phyloP scores from a whole-genome alignment of 2,113 vertebrate genomes.

The Eulemur macaco region DNA sequence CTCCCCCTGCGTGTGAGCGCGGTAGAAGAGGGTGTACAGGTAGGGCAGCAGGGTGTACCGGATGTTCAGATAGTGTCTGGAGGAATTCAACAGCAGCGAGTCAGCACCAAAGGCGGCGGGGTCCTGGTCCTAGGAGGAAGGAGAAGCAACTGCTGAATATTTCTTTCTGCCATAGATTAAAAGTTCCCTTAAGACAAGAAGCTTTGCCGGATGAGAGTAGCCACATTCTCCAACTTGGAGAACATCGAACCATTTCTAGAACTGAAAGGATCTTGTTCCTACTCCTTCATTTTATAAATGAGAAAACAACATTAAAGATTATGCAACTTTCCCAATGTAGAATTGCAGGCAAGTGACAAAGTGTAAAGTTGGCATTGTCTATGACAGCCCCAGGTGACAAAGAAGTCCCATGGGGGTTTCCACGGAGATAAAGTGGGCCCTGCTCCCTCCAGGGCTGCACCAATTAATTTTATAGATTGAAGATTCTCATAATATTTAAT shows the following conservation, averaged over 20 bases:
- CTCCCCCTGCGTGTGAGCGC: slow-evolving; percentile 89
- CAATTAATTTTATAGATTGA: neutral
- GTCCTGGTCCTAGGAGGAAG: slow-evolving; percentile 89
- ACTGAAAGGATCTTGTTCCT: neutral
- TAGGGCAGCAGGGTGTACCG: slow-evolving; percentile 95
- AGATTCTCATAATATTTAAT: neutral
- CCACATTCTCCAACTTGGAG: neutral
- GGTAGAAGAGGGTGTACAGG: slow-evolving; percentile 96
- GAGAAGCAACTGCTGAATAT: neutral
- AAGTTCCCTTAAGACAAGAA: neutral
- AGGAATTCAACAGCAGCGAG: slow-evolving; percentile 86
- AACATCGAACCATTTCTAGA: neutral
- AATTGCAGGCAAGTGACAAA: neutral
- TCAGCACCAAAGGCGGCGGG: slow-evolving; percentile 88
- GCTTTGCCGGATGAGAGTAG: neutral
- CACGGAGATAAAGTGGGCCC: neutral
- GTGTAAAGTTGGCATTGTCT: neutral
- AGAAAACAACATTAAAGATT: neutral
- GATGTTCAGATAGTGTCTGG: slow-evolving; percentile 92
- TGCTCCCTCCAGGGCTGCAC: neutral
- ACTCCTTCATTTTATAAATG: neutral
- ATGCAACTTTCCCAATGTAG: neutral
- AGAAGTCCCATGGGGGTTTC: neutral
- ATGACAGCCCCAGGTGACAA: neutral
- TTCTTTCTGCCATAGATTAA: neutral